phyloP scores from a whole-genome alignment of 2,888 invertebrate genomes.

The Agriotes lineatus region DNA sequence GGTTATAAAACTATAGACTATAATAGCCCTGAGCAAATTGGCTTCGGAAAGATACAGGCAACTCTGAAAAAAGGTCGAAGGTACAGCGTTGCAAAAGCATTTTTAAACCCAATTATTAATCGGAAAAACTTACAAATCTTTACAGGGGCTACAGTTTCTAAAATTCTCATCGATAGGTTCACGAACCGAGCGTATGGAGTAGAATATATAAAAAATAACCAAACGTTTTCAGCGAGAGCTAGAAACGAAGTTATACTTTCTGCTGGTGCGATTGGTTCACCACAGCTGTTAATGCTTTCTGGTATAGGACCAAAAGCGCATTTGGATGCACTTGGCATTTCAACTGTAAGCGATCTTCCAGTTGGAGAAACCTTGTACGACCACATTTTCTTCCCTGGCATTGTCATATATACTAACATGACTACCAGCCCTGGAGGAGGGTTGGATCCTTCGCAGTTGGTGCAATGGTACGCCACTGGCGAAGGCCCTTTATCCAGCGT shows the following conservation, averaged over 20 bases:
- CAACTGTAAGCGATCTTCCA: conserved; percentile 67
- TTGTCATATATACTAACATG: conserved; percentile 75
- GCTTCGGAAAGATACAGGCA: conserved; percentile 20
- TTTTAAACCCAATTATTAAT: conserved; percentile 71
- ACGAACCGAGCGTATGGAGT: conserved; percentile 75
- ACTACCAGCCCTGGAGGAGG: not conserved
- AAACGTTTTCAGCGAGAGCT: conserved; percentile 69
- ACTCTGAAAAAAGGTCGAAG: conserved; percentile 58
- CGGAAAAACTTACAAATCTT: conserved; percentile 78
- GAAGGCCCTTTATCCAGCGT: conserved; percentile 69
- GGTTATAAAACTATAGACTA: conserved; percentile 30
- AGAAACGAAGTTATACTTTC: conserved; percentile 81
- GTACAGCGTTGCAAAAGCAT: conserved; percentile 77
- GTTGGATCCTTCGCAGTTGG: not conserved
- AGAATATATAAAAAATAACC: conserved; percentile 73
- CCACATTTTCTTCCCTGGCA: conserved; percentile 73
- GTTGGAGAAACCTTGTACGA: conserved; percentile 70
- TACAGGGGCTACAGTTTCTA: conserved; percentile 75
- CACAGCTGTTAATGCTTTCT: conserved; percentile 80
- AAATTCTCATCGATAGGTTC: conserved; percentile 72
- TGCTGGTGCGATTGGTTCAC: conserved; percentile 84
- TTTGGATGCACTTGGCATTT: conserved; percentile 66
- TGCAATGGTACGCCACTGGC: conserved; percentile 58
- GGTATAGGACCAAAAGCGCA: conserved; percentile 75
- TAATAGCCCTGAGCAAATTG: conserved; percentile 26